Base-by-base conservation (phyloP, 2,113 vertebrate species). In the Calypte anna region DNA sequence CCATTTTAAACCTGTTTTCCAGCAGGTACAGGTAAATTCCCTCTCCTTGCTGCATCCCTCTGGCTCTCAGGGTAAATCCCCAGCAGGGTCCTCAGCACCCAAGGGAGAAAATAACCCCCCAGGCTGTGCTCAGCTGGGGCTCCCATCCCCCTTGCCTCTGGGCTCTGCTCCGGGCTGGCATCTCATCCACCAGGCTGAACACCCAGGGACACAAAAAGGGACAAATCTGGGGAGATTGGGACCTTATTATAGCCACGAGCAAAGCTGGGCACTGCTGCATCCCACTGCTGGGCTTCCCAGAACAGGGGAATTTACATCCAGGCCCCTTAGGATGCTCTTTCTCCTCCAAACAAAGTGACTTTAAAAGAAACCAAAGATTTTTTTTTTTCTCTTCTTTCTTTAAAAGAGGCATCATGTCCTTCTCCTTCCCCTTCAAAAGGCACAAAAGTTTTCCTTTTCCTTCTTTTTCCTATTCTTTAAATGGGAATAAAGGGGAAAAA, bases 131-230 rank as follows among this genome's bases (percentile, higher is more conserved):
- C 4, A 43, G 25, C 48, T 14, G 8, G 38, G 27, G 27, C 4
- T 44, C 27, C 18, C 0, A 1, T 11, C 44, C 31, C 24, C n/a
- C 43, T 64, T 25, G 38, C 0, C 0, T 28, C 33, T 20, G 1
- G 7, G 4, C 24, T 8, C 2, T 12, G 7, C 36, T 54, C 58
- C 38, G 27, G 27, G 22, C 24, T 16, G 17, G 40, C 17, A 16
- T 28, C 48, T 31, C 43, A 64, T 22, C n/a, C 36, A 6, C 58
- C 58, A 53, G 57, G 22, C 19, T 40, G 10, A 40, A 40, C 40
- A 13, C 40, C 40, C 40, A 40, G 40, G 40, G 40, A 55, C 14
- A 22, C 3, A 16, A 40, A 40, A 72, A 36, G 0, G 24, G 16
- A 33, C 46, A 46, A 46, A 70, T 23, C 25, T 25, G 9, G 59